Evolutionary conservation across 2,888 invertebrate species (phyloP), one percentile per base, ranked within the genome.

Genomic region (Romanomermis culicivorax): DNA sequence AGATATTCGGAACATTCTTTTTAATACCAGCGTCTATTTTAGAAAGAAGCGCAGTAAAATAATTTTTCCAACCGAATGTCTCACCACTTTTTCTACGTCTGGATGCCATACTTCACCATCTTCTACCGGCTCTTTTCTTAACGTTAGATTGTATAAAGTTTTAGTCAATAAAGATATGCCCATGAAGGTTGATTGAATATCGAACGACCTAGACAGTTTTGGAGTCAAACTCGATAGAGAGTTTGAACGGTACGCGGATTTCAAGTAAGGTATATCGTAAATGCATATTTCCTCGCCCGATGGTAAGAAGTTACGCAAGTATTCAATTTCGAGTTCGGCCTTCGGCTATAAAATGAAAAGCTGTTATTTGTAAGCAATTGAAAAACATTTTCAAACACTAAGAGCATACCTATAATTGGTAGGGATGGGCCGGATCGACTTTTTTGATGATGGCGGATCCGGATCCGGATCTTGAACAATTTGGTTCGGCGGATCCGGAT

Each of bases 21-120:
- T n/a, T n/a, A n/a, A n/a, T n/a, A n/a, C n/a, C n/a, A n/a, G n/a
- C n/a, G n/a, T n/a, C n/a, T n/a, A n/a, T n/a, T n/a, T n/a, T n/a
- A n/a, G n/a, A n/a, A n/a, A n/a, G n/a, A n/a, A n/a, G n/a, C n/a
- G n/a, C n/a, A n/a, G n/a, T n/a, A n/a, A n/a, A n/a, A n/a, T n/a
- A n/a, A n/a, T n/a, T n/a, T n/a, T n/a, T n/a, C n/a, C n/a, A n/a
- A n/a, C n/a, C n/a, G n/a, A n/a, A n/a, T 27, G 7, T n/a, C 48
- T 57, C n/a, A 82, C 83, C 57, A 97, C 71, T 72, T 95, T 97
- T 65, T 88, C 82, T 30, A 97, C 81, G 69, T 87, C 84, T 2
- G 78, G 76, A 1, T 81, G 76, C 91, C 91, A 93, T 0, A 81
- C 77, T 71, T 97, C 95, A 0, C 81, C 84, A 24, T 79, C 77